Percentiles rank a stretch among this genome's conserved stretches.
Evolutionary conservation across 1,140 invertebrate species (phyloP).

Genomic region (Bombus pyrosoma): DNA sequence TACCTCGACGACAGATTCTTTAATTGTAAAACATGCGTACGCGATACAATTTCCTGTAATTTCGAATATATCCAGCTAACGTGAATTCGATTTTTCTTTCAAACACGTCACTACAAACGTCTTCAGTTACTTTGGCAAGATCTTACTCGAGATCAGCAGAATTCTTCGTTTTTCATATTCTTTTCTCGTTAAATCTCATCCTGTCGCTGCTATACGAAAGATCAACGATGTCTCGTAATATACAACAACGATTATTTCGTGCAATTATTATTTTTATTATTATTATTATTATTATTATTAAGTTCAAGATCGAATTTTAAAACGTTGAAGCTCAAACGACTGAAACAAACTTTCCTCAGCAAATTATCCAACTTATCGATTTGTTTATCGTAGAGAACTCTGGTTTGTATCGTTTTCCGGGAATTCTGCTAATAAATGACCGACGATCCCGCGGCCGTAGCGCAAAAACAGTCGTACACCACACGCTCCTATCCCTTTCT

Average conservation of each 20-base stretch:
- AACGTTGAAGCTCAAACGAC: no score
- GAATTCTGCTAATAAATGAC: slow-evolving; percentile 66
- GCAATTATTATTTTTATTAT: no score
- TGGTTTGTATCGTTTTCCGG: not conserved
- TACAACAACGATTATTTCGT: no score
- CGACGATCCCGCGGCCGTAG: slow-evolving; percentile 31
- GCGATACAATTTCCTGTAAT: not conserved
- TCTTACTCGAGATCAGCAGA: not conserved
- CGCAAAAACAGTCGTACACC: slow-evolving; percentile 64
- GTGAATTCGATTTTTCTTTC: not conserved
- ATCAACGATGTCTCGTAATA: no score
- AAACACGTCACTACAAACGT: not conserved
- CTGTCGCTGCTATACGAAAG: no score
- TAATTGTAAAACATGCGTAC: not conserved
- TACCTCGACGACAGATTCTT: slow-evolving; percentile 5
- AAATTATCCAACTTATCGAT: no score
- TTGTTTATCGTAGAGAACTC: no score
- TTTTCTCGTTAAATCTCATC: no score
- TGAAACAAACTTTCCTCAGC: accelerated
- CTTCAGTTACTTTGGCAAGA: not conserved
- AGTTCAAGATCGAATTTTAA: no score
- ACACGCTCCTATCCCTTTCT: slow-evolving; percentile 45
- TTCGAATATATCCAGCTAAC: not conserved
- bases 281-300: no score
- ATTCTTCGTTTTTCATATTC: no score